Conservation (phyloP, 2,888 invertebrate genomes). For the Notodonta ziczac region DNA sequence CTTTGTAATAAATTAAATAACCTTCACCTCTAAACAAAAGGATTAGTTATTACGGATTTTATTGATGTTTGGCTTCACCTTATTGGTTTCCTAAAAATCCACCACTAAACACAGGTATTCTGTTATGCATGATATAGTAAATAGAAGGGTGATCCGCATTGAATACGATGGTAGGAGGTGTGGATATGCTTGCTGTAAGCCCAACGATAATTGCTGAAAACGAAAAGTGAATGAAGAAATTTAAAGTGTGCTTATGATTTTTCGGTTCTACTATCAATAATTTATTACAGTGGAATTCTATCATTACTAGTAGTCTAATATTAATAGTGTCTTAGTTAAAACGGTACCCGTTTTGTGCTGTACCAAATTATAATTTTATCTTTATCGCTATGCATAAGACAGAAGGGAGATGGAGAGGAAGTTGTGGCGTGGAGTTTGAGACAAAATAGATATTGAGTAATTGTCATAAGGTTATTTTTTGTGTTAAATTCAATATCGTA, state of each 20-base stretch:
- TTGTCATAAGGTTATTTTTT: too few relatives aligned
- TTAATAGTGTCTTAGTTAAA: too few relatives aligned
- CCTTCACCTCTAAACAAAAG: neutral
- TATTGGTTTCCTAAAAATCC: conserved; percentile 19
- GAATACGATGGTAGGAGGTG: conserved; percentile 19
- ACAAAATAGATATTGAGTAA: too few relatives aligned
- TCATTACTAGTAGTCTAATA: too few relatives aligned
- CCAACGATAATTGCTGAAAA: conserved; percentile 18
- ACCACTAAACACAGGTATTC: conserved; percentile 24
- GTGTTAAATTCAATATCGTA: too few relatives aligned
- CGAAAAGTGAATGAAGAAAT: conserved; percentile 12
- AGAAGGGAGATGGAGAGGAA: too few relatives aligned
- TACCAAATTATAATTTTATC: too few relatives aligned
- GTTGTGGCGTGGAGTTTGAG: too few relatives aligned
- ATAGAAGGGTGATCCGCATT: conserved; percentile 26
- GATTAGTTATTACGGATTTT: neutral
- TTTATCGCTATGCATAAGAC: too few relatives aligned
- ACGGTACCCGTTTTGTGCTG: too few relatives aligned
- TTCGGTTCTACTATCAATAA: too few relatives aligned
- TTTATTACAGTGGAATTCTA: neutral
- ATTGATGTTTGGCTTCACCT: conserved; percentile 20
- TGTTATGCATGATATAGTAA: conserved; percentile 17
- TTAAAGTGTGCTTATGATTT: neutral
- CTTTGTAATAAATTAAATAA: too few relatives aligned
- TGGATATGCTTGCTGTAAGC: conserved; percentile 8